Base-by-base conservation (phyloP, 1,140 invertebrate species). In the Rhysida immarginata region DNA sequence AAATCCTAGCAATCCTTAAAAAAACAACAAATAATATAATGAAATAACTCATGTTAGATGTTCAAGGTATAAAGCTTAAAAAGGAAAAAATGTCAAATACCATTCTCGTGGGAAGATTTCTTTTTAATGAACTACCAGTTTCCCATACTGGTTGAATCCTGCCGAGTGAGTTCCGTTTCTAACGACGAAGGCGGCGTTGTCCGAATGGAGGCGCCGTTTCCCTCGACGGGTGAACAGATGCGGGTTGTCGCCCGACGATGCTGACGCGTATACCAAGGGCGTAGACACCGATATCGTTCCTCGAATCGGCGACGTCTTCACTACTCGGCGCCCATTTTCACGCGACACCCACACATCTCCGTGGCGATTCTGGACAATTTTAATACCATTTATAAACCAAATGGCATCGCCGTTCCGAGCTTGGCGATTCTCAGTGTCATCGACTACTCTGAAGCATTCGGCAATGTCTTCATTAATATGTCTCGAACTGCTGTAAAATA, bases 121-220 rank as follows among this genome's bases (percentile, higher is more conserved):
- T n/a, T n/a, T n/a, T 46, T 20, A 89, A 66, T 85, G 88, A 61
- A 90, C 84, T 74, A 87, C 87, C 3, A 91, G 71, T 65, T 85
- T 80, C 64, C 88, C 87, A 63, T 83, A 83, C 62, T 88, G 83
- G 65, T 89, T 85, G 62, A 89, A 89, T 21, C 86, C 86, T 23
- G 86, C 85, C 42, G 85, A 87, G 66, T 90, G 86, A 2, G 85
- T 85, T 1, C 84, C 85, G 69, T 89, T 89, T 64, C 86, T 78
- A 1, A 89, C 85, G 53, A 86, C 86, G 66, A 90, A 88, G 61
- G 80, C 83, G 55, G 79, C 79, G 26, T 27, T 54, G 68, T 89
- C 85, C 60, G 85, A 88, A 65, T 88, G 86, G 82, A 91, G 86
- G 43, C 85, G 76, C 58, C 85, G 72, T 68, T 89, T 85, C 2